Evolutionary conservation across 2,113 vertebrate species (phyloP).

Genomic region (Thalassoma bifasciatum): DNA sequence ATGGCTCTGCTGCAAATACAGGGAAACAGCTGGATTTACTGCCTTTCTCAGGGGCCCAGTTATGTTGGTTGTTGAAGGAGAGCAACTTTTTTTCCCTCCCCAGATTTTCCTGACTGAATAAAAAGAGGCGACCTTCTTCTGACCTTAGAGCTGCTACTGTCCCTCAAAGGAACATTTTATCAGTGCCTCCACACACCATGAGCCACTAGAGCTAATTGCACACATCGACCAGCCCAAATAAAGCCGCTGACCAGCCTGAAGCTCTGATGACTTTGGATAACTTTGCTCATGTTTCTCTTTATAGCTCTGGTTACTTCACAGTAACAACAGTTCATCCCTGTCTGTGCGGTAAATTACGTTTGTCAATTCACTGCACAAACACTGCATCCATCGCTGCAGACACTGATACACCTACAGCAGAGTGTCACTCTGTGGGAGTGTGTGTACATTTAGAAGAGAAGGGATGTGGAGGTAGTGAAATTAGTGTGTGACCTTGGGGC

Average conservation of each 20-base stretch:
- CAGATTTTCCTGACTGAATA: conserved; percentile 49
- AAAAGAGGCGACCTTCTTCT: conserved; percentile 40
- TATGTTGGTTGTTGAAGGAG: conserved; percentile 4
- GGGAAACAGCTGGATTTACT: conserved; percentile 28
- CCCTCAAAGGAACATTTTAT: conserved; percentile 56
- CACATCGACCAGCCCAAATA: conserved; percentile 27
- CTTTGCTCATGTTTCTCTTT: conserved; percentile 12
- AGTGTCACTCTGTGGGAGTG: not conserved
- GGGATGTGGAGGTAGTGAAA: conserved; percentile 1
- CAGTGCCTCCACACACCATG: conserved; percentile 36
- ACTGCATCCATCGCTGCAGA: conserved; percentile 41
- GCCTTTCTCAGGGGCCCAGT: conserved; percentile 28
- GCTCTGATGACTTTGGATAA: conserved; percentile 36
- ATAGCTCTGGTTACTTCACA: conserved; percentile 1
- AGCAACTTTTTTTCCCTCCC: conserved; percentile 29
- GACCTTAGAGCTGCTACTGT: conserved; percentile 47
- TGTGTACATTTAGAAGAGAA: not conserved
- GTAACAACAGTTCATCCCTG: conserved; percentile 24
- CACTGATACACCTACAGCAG: not conserved
- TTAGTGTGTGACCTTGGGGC: conserved; percentile 58
- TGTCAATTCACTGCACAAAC: conserved; percentile 41
- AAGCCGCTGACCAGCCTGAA: conserved; percentile 29
- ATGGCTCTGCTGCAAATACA: conserved; percentile 15
- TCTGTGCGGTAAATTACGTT: conserved; percentile 27
- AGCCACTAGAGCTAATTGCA: conserved; percentile 48